These are phyloP conservation scores for Aphelenchoides besseyi DNA, from an alignment of 1,140 invertebrate genomes.

Conservation along the genomic window DNA sequence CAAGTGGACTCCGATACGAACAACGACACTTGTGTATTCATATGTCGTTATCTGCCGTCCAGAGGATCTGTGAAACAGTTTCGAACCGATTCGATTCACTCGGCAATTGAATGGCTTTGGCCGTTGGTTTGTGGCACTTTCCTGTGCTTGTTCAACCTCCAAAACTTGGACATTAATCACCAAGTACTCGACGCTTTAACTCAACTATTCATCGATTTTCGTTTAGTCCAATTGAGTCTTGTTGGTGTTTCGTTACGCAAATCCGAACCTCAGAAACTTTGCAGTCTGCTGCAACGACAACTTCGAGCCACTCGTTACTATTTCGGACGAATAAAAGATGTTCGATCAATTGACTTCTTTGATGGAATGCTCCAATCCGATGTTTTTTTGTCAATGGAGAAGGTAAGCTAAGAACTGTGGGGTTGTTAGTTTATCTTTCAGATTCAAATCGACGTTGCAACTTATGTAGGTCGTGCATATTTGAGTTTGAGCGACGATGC, in stretches of 20 bases:
- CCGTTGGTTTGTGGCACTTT: background rate
- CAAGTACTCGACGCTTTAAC: background rate
- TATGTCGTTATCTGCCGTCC: background rate
- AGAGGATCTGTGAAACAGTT: background rate
- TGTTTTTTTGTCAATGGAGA: background rate
- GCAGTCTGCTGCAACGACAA: background rate
- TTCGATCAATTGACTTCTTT: background rate
- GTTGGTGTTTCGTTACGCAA: background rate
- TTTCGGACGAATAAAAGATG: slow-evolving; percentile 2
- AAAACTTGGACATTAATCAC: background rate
- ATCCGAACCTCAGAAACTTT: background rate
- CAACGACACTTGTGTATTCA: background rate
- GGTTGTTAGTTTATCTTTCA: background rate
- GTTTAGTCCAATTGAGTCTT: background rate
- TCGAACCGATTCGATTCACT: background rate
- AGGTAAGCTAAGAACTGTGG: background rate
- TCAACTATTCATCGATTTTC: background rate
- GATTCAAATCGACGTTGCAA: slow-evolving; percentile 15
- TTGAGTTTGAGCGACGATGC: slow-evolving; percentile 4
- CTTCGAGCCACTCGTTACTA: background rate
- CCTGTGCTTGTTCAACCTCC: slow-evolving; percentile 1
- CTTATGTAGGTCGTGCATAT: background rate
- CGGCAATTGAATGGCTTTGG: background rate
- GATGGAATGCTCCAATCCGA: background rate
- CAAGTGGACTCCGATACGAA: background rate